phyloP scores from a whole-genome alignment of 1,140 invertebrate genomes.

The Aphelenchoides besseyi region DNA sequence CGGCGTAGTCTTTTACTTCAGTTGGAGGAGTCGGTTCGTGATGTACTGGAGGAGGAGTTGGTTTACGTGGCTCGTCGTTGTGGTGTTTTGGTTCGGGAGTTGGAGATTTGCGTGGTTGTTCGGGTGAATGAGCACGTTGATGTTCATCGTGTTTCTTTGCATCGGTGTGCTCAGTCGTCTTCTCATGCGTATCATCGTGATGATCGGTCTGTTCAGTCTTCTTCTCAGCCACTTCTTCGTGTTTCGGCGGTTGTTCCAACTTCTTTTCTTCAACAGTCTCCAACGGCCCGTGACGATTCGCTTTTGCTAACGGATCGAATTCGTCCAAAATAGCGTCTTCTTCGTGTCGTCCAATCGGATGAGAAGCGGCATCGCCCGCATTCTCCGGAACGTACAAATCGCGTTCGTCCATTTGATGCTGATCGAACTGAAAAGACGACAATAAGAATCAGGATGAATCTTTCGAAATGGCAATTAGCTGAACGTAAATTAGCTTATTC shows the following conservation, averaged over 20 bases:
- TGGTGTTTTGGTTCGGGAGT: neutral
- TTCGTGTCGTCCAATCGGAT: neutral
- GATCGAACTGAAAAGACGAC: neutral
- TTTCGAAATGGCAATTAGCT: neutral
- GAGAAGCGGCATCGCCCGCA: conserved; percentile 4
- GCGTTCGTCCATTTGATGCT: conserved; percentile 14
- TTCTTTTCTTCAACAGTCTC: conserved; percentile 12
- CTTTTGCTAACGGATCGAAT: conserved; percentile 6
- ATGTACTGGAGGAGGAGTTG: neutral
- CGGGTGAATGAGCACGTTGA: neutral
- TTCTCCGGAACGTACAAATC: conserved; percentile 14
- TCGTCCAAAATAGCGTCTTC: conserved; percentile 6
- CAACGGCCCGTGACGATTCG: neutral
- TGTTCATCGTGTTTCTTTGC: neutral
- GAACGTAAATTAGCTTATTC: neutral
- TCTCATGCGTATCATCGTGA: neutral
- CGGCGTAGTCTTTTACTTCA: neutral
- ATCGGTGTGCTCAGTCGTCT: neutral
- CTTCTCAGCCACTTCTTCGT: neutral
- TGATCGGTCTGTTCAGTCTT: neutral
- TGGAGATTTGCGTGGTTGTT: neutral
- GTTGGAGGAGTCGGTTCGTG: too few species aligned
- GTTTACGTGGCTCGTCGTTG: neutral
- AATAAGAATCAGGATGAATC: conserved; percentile 12
- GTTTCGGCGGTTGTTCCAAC: neutral